Percentiles rank a stretch among this genome's conserved stretches.
Conservation (phyloP, 2,113 vertebrate species). For the Collichthys lucidus region DNA sequence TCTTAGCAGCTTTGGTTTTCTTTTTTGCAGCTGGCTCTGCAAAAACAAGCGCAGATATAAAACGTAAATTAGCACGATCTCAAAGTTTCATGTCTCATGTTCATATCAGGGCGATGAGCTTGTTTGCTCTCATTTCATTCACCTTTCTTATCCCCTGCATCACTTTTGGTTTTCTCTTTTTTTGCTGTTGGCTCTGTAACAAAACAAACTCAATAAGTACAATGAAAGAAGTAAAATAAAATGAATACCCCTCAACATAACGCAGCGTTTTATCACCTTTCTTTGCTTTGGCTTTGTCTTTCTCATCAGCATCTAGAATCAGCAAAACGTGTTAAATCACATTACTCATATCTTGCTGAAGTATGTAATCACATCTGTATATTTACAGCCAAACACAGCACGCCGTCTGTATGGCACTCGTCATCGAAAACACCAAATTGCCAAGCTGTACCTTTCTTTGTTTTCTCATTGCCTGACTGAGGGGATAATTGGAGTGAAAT, state of each 20-base stretch:
- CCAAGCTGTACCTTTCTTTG: conserved; percentile 61
- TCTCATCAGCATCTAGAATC: conserved; percentile 43
- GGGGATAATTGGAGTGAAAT: conserved; percentile 39
- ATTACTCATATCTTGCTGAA: neutral
- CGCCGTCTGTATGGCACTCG: neutral
- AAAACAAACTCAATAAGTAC: neutral
- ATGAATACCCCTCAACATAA: neutral
- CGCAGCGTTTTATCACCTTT: conserved; percentile 40
- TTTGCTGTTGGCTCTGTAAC: conserved; percentile 28
- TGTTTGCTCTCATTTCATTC: neutral
- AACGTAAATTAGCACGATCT: neutral
- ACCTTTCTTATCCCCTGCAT: conserved; percentile 63
- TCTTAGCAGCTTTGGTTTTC: conserved; percentile 55
- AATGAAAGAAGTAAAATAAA: neutral
- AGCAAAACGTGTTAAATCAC: neutral
- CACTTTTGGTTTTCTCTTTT: conserved; percentile 53
- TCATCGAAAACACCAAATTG: neutral
- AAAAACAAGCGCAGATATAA: neutral
- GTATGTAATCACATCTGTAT: neutral
- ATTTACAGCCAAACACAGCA: conserved; percentile 11
- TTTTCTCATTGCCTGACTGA: conserved; percentile 53
- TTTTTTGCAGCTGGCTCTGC: conserved; percentile 42
- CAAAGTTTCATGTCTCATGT: neutral
- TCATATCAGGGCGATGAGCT: neutral
- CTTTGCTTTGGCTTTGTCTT: conserved; percentile 55